phyloP scores from a whole-genome alignment of 2,797 vertebrate genomes.

The Falco cherrug region DNA sequence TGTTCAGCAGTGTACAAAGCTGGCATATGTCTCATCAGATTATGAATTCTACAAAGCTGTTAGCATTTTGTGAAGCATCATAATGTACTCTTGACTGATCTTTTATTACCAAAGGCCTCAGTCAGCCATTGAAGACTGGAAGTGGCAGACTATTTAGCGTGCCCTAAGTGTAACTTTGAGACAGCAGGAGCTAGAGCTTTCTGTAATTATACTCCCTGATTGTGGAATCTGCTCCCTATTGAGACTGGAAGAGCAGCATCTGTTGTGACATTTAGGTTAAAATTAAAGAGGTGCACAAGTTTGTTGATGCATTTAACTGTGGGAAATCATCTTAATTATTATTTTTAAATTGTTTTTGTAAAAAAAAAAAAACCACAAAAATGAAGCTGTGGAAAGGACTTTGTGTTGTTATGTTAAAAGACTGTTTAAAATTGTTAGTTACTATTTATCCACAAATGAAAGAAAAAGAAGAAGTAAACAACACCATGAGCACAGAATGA shows the following conservation, averaged over 20 bases:
- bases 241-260: slow-evolving; percentile 77
- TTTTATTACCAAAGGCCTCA: slow-evolving; percentile 78
- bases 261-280: slow-evolving; percentile 77
- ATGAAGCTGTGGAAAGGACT: background rate
- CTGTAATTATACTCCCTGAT: slow-evolving; percentile 78
- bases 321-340: slow-evolving; percentile 58
- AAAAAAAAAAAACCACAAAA: background rate
- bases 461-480: background rate
- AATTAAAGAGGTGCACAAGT: slow-evolving; percentile 70
- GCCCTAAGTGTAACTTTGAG: slow-evolving; percentile 77
- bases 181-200: slow-evolving; percentile 74
- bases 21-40: slow-evolving; percentile 66
- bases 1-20: slow-evolving; percentile 35
- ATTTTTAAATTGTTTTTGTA: slow-evolving; percentile 52
- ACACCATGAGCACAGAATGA: background rate
- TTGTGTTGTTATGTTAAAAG: background rate
- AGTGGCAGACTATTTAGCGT: slow-evolving; percentile 71
- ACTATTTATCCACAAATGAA: background rate
- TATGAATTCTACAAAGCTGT: slow-evolving; percentile 74
- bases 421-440: background rate
- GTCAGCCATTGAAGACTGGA: slow-evolving; percentile 71
- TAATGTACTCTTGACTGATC: slow-evolving; percentile 76
- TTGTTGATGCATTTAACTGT: slow-evolving; percentile 68
- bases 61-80: slow-evolving; percentile 67
- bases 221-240: slow-evolving; percentile 78